A percentile compares a stretch with the other conserved stretches of the same genome.
These are phyloP conservation scores for Idris sp. DNA, from an alignment of 1,140 invertebrate genomes.

Conservation along the genomic window DNA sequence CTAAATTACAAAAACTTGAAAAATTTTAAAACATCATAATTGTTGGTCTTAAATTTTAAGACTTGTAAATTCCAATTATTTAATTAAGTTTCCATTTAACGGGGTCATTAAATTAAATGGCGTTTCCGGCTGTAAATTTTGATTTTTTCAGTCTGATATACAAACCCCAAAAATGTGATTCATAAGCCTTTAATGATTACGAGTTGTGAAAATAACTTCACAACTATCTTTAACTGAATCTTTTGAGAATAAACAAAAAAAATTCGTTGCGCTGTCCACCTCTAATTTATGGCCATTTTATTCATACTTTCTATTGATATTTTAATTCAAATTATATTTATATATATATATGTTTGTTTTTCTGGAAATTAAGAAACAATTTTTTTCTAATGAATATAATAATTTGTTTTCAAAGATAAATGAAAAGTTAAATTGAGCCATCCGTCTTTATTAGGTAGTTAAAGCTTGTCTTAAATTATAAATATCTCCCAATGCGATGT, in stretches of 20 bases:
- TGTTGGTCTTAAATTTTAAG: no score
- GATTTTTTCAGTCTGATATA: slow-evolving; percentile 16
- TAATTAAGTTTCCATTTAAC: slow-evolving; percentile 42
- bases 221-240: no score
- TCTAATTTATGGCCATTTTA: slow-evolving; percentile 33
- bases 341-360: no score
- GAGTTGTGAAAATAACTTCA: slow-evolving; percentile 25
- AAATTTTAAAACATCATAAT: no score
- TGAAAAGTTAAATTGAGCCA: slow-evolving; percentile 34
- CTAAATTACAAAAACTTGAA: no score
- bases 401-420: no score
- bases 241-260: no score
- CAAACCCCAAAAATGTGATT: slow-evolving; percentile 15
- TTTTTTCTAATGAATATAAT: no score
- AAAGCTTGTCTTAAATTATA: slow-evolving; percentile 22
- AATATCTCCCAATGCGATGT: slow-evolving; percentile 15
- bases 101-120: slow-evolving; percentile 47
- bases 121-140: slow-evolving; percentile 58
- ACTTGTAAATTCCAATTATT: slow-evolving; percentile 48
- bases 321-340: no score
- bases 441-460: slow-evolving; percentile 27
- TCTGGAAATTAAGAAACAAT: no score
- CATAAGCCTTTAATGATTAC: slow-evolving; percentile 25
- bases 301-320: no score
- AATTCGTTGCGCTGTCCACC: slow-evolving; percentile 28